Base-by-base conservation (phyloP, 1,140 invertebrate species). In the Zaprionus lachaisei region DNA sequence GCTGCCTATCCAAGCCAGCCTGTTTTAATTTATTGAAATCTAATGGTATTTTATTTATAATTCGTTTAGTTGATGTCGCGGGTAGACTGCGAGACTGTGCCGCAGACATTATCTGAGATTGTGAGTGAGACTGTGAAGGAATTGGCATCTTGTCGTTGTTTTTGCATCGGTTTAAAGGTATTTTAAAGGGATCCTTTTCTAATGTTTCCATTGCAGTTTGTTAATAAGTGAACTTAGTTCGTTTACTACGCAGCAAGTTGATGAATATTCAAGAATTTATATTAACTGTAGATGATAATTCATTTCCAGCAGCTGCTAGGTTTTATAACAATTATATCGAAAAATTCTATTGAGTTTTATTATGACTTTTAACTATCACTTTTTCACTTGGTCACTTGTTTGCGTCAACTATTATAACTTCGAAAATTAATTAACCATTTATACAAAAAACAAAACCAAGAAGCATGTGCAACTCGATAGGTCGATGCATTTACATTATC, bases 21-120 rank as follows among this genome's bases (percentile, higher is more conserved):
- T 83, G 57, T 51, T 92, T 82, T 2, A 92, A 72, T 65, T 92
- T 92, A 1, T 80, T 91, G 9, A 83, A 80, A 76, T 92, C 91
- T 56, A 92, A 70, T 34, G 87, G 78, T 44, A 91, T 75, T 71
- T 41, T 79, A 38, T 91, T 86, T 44, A 91, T 83, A 44, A 90
- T 80, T 4, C 72, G 74, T 34, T 64, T 83, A 17, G 84, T 49
- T 51, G 69, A 37, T 22, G 83, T 12, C 51, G 63, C 68, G 26
- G 57, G 34, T 14, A 55, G 5, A 14, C 20, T 70, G 4, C 62
- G 17, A 11, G 65, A 20, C 12, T 68, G 7, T 31, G 57, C 20
- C 37, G 47, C 41, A 54, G 65, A 38, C 26, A 22, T 7, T 26
- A 56, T 26, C 68, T 47, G 44, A 44, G 66, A 54, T 15, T 20